These are phyloP conservation scores for Xenopus petersii DNA, from an alignment of 2,797 vertebrate genomes.

Conservation along the genomic window DNA sequence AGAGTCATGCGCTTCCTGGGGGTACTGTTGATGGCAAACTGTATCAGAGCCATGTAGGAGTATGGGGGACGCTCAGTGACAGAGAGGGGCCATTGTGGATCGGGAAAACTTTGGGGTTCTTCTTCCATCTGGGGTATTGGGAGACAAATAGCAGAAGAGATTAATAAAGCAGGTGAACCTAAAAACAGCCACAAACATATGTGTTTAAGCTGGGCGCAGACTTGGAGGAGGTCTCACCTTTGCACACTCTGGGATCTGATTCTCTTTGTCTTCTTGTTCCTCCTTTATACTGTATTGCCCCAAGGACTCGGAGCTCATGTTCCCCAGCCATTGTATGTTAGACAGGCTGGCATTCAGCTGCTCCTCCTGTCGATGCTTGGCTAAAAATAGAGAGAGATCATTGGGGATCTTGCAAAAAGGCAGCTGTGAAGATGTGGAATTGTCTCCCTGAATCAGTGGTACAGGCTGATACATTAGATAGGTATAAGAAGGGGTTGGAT, in stretches of 20 bases:
- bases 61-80: constrained; percentile 83
- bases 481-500: too few relatives aligned
- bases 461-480: too few relatives aligned
- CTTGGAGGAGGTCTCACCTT: constrained; percentile 55
- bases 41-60: constrained; percentile 98
- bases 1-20: constrained; percentile 84
- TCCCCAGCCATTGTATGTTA: constrained; percentile 88
- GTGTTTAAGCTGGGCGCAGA: not conserved
- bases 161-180: not conserved
- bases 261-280: constrained; percentile 70
- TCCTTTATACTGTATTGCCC: constrained; percentile 60
- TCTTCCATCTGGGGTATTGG: constrained; percentile 57
- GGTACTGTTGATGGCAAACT: constrained; percentile 95
- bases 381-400: not conserved
- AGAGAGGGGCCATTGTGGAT: constrained; percentile 58
- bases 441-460: too few relatives aligned
- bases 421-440: too few relatives aligned
- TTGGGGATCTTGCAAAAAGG: too few relatives aligned
- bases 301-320: constrained; percentile 70
- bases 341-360: constrained; percentile 83
- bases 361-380: not conserved
- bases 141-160: constrained; percentile 10
- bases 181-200: not conserved
- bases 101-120: constrained; percentile 24
- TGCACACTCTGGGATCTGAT: constrained; percentile 57